phyloP scores from a whole-genome alignment of 2,888 invertebrate species.

The Sphaerophoria rueppellii region DNA sequence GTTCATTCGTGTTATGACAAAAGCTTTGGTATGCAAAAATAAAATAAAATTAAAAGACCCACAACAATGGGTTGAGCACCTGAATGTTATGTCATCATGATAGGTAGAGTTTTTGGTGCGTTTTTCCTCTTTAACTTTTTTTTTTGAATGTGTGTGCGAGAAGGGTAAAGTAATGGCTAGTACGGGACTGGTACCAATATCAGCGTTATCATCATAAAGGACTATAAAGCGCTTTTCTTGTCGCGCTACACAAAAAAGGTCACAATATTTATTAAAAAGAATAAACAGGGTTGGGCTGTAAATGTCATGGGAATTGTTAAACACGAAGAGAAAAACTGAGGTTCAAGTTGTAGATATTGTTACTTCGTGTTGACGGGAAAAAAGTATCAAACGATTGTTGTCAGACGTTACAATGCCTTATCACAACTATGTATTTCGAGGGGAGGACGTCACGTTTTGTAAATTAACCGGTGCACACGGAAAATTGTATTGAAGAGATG shows the following conservation, averaged over 20 bases:
- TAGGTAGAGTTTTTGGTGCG: constrained; percentile 35
- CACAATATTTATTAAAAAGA: not conserved
- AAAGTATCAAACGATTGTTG: too few species aligned
- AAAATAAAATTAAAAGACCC: not conserved
- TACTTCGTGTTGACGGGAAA: too few species aligned
- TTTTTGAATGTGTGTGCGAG: too few species aligned
- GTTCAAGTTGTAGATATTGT: too few species aligned
- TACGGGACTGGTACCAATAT: constrained; percentile 25
- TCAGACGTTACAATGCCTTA: too few species aligned
- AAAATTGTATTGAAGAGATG: too few species aligned
- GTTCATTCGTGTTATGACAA: constrained; percentile 1
- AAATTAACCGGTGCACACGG: too few species aligned
- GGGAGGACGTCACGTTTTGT: too few species aligned
- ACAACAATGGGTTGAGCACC: not conserved
- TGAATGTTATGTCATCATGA: constrained; percentile 45
- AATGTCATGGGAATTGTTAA: too few species aligned
- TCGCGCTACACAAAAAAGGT: constrained; percentile 20
- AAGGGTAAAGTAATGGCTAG: constrained; percentile 27
- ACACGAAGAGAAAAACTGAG: too few species aligned
- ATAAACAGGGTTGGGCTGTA: not conserved
- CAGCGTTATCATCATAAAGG: not conserved
- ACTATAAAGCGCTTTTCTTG: constrained; percentile 15
- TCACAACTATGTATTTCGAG: too few species aligned
- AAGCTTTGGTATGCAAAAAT: constrained; percentile 30
- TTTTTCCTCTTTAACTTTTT: not conserved